These are phyloP conservation scores for Galendromus occidentalis DNA, from an alignment of 1,140 invertebrate genomes.

Conservation along the genomic window DNA sequence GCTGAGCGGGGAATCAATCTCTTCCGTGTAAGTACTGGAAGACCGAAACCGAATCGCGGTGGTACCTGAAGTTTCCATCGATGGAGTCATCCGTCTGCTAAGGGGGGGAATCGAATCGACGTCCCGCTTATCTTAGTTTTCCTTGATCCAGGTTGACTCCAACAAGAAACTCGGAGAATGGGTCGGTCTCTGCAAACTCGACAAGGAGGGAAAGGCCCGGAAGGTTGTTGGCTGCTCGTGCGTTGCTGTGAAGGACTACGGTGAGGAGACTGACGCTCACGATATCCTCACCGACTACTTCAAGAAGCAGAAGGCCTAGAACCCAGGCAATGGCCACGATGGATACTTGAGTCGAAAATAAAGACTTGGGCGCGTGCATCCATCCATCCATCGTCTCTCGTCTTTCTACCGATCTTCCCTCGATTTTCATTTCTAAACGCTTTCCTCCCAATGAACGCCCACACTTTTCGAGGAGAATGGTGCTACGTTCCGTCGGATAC, in stretches of 20 bases:
- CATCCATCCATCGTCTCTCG: too few species aligned
- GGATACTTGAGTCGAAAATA: too few species aligned
- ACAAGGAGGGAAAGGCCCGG: constrained; percentile 92
- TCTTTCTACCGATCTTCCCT: too few species aligned
- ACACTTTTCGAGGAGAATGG: too few species aligned
- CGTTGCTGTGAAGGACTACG: constrained; percentile 92
- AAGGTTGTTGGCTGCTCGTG: constrained; percentile 98
- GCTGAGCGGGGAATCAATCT: constrained; percentile 93
- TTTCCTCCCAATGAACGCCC: too few species aligned
- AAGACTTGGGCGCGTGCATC: too few species aligned
- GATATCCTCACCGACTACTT: constrained; percentile 81
- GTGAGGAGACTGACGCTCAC: constrained; percentile 78
- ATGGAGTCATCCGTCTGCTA: constrained; percentile 11
- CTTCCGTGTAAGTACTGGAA: constrained; percentile 41
- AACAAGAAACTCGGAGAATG: constrained; percentile 98
- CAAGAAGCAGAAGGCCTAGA: constrained; percentile 30
- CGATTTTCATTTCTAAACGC: too few species aligned
- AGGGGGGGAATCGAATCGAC: too few species aligned
- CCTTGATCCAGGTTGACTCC: constrained; percentile 51
- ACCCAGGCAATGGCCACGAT: neutral
- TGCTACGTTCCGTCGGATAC: too few species aligned
- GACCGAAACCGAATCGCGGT: too few species aligned
- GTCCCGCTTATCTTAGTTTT: constrained; percentile 11
- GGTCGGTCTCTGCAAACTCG: constrained; percentile 97
- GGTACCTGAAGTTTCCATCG: neutral